A percentile compares a stretch with the other conserved stretches of the same genome.
These are phyloP conservation scores for Microhierax caerulescens DNA, from an alignment of 2,797 vertebrate species.

Conservation along the genomic window DNA sequence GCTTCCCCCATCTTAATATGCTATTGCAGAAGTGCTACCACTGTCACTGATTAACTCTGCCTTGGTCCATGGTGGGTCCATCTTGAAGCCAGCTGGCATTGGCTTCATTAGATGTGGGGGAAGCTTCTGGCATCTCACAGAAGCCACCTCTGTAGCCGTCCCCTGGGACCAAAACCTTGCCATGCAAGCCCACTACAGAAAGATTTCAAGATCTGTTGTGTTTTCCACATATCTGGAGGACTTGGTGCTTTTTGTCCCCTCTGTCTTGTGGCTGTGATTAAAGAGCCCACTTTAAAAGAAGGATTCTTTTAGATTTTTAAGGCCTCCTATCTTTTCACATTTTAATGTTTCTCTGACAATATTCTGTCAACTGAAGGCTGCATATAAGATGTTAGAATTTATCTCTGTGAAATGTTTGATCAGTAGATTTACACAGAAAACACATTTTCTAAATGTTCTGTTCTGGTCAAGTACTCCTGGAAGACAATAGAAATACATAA, in stretches of 20 bases:
- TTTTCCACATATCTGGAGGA: background rate
- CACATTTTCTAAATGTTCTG: background rate
- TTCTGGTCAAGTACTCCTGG: background rate
- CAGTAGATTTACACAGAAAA: background rate
- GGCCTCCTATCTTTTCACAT: background rate
- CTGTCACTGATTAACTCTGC: too few relatives aligned
- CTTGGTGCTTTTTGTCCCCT: background rate
- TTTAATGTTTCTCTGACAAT: background rate
- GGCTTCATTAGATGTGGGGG: too few relatives aligned
- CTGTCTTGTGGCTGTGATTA: background rate
- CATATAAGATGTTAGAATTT: background rate
- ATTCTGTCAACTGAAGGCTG: background rate
- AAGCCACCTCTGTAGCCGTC: too few relatives aligned
- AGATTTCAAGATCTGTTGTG: background rate
- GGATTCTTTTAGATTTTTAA: background rate
- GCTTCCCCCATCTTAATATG: too few relatives aligned
- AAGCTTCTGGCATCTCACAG: too few relatives aligned
- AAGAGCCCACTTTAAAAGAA: background rate
- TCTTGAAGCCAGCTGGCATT: too few relatives aligned
- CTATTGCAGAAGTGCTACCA: too few relatives aligned
- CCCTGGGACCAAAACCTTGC: too few relatives aligned
- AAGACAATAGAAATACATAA: background rate
- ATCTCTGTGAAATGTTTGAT: background rate
- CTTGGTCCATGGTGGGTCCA: too few relatives aligned
- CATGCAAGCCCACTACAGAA: background rate